These are phyloP conservation scores for Cephonodes hylas DNA, from an alignment of 2,888 invertebrate genomes.

Conservation along the genomic window DNA sequence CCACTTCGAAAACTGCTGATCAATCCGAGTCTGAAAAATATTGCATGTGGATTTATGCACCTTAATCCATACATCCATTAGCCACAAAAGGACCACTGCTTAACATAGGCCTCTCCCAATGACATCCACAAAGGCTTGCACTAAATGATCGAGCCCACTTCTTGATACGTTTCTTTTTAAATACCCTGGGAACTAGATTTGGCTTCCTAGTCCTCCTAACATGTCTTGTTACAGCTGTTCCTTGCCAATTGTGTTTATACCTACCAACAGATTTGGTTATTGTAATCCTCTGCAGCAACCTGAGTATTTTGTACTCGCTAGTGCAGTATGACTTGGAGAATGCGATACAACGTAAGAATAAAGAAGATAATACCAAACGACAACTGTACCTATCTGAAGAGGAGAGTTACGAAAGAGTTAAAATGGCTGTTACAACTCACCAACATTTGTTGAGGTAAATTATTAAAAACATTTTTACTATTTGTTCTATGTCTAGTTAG, in stretches of 20 bases:
- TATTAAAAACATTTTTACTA: neutral
- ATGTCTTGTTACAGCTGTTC: slow-evolving; percentile 23
- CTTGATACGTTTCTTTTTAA: too few relatives aligned
- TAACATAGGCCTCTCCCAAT: too few relatives aligned
- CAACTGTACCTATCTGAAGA: slow-evolving; percentile 11
- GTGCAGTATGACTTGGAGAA: slow-evolving; percentile 30
- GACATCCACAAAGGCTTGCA: too few relatives aligned
- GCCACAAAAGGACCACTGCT: too few relatives aligned
- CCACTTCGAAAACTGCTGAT: too few relatives aligned
- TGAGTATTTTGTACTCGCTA: slow-evolving; percentile 29
- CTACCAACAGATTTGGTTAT: slow-evolving; percentile 28
- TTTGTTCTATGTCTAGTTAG: too few relatives aligned
- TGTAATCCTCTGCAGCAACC: slow-evolving; percentile 26
- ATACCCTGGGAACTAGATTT: too few relatives aligned
- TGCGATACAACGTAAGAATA: slow-evolving; percentile 9
- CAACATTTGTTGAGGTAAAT: slow-evolving; percentile 30
- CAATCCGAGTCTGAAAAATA: too few relatives aligned
- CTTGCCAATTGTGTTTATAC: slow-evolving; percentile 27
- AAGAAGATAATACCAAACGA: neutral
- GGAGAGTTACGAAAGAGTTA: slow-evolving; percentile 20
- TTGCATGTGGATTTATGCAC: too few relatives aligned
- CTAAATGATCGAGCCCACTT: too few relatives aligned
- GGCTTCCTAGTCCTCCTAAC: too few relatives aligned
- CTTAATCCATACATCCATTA: too few relatives aligned
- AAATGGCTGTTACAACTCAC: slow-evolving; percentile 24